phyloP scores from a whole-genome alignment of 2,888 invertebrate genomes.

The Idaea aversata region DNA sequence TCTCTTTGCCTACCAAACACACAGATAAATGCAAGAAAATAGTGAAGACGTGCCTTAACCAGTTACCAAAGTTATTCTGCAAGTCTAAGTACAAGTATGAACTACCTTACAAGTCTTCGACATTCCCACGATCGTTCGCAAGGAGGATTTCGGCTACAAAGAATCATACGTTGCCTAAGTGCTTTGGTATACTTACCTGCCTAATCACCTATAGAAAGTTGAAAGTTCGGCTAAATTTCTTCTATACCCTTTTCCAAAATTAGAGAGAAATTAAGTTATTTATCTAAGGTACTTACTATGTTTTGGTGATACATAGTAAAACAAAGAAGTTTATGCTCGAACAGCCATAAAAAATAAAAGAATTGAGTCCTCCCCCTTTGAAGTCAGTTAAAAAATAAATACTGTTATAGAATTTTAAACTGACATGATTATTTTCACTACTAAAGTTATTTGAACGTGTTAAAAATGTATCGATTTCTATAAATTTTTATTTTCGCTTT shows the following conservation, averaged over 20 bases:
- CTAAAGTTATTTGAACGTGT: too few species aligned
- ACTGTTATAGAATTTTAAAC: too few species aligned
- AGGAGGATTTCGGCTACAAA: constrained; percentile 60
- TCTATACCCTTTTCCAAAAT: background rate
- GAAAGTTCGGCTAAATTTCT: background rate
- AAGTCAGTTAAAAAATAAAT: too few species aligned
- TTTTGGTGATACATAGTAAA: too few species aligned
- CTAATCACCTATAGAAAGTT: background rate
- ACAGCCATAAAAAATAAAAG: too few species aligned
- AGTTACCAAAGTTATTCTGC: constrained; percentile 67
- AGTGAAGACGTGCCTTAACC: constrained; percentile 67
- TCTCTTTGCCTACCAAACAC: constrained; percentile 25
- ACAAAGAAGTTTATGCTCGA: too few species aligned
- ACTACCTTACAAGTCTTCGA: constrained; percentile 58
- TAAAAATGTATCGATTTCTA: background rate
- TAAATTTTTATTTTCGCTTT: background rate
- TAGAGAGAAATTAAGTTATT: constrained; percentile 1
- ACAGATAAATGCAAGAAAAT: constrained; percentile 72
- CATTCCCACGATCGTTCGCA: constrained; percentile 62
- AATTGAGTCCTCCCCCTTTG: too few species aligned
- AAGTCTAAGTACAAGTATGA: constrained; percentile 67
- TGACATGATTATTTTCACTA: too few species aligned
- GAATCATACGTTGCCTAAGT: constrained; percentile 74
- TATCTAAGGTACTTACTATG: too few species aligned
- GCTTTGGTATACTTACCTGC: constrained; percentile 49